Percentiles rank a stretch among this genome's conserved stretches.
phyloP scores from a whole-genome alignment of 2,888 invertebrate species.

The Himalopsyche japonica region DNA sequence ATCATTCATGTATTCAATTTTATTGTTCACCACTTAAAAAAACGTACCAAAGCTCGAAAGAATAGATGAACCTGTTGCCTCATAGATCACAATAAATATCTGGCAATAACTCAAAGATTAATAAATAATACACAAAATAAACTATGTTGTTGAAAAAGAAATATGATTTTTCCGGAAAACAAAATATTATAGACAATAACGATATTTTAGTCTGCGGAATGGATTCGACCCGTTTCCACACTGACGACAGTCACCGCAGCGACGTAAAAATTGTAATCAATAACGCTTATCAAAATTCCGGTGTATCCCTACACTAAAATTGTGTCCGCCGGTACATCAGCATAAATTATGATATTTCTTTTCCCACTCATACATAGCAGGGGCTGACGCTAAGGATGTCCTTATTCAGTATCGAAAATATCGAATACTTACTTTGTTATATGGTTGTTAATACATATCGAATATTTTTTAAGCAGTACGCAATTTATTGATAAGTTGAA shows the following conservation, averaged over 20 bases:
- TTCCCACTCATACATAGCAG: slow-evolving; percentile 14
- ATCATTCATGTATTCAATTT: too few species aligned
- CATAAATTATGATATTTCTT: slow-evolving; percentile 34
- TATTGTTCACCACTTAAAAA: too few species aligned
- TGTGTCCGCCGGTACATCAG: slow-evolving; percentile 19
- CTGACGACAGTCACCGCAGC: neutral
- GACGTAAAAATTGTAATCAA: slow-evolving; percentile 17
- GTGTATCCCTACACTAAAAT: slow-evolving; percentile 21
- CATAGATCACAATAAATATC: neutral
- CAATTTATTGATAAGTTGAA: too few species aligned
- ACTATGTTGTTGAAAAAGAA: neutral
- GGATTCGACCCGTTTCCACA: neutral
- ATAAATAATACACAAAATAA: neutral
- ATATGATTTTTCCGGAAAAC: neutral
- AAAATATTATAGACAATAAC: neutral
- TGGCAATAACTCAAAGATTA: neutral
- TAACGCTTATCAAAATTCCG: slow-evolving; percentile 28
- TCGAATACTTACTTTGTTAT: too few species aligned
- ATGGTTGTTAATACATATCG: too few species aligned
- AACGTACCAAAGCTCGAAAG: too few species aligned
- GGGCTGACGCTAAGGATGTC: neutral
- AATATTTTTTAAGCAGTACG: too few species aligned
- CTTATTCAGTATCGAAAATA: too few species aligned
- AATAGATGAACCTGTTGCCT: neutral
- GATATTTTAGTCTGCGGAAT: neutral